Conservation (phyloP, 2,888 invertebrate genomes). For the Eristalis arbustorum region DNA sequence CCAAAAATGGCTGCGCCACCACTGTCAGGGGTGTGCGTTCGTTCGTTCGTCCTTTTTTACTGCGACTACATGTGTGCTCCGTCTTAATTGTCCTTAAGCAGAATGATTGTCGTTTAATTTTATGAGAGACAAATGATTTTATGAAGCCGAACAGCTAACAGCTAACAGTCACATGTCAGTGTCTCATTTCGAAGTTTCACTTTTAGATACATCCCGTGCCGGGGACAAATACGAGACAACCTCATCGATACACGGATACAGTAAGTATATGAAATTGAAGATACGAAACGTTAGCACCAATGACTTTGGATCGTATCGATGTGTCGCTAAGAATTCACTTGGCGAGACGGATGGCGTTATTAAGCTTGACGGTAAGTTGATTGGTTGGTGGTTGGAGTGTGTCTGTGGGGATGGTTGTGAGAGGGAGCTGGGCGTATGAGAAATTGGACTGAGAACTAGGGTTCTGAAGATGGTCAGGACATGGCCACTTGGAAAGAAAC, state of each 20-base stretch:
- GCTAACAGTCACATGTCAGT: neutral
- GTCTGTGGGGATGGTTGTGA: neutral
- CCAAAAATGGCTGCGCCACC: slow-evolving; percentile 39
- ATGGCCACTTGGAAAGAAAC: too few relatives aligned
- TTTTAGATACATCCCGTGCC: slow-evolving; percentile 84
- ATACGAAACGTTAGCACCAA: slow-evolving; percentile 88
- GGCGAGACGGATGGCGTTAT: slow-evolving; percentile 95
- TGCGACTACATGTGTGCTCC: neutral
- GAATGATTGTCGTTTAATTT: slow-evolving; percentile 40
- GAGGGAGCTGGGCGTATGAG: neutral
- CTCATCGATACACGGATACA: slow-evolving; percentile 91
- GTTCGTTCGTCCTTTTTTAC: neutral
- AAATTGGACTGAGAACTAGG: too few relatives aligned
- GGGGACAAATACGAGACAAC: slow-evolving; percentile 94
- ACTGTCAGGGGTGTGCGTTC: too few relatives aligned
- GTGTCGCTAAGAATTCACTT: slow-evolving; percentile 94
- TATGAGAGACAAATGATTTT: slow-evolving; percentile 29
- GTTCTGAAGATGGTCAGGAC: too few relatives aligned
- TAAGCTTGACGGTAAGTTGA: slow-evolving; percentile 90
- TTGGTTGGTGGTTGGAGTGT: neutral
- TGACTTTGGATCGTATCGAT: slow-evolving; percentile 94
- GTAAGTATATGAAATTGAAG: slow-evolving; percentile 94
- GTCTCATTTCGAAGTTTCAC: slow-evolving; percentile 14
- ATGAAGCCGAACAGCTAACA: slow-evolving; percentile 11
- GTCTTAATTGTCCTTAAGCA: slow-evolving; percentile 30